These are phyloP conservation scores for Drosophila neutralis DNA, from an alignment of 2,888 invertebrate genomes.

Conservation along the genomic window DNA sequence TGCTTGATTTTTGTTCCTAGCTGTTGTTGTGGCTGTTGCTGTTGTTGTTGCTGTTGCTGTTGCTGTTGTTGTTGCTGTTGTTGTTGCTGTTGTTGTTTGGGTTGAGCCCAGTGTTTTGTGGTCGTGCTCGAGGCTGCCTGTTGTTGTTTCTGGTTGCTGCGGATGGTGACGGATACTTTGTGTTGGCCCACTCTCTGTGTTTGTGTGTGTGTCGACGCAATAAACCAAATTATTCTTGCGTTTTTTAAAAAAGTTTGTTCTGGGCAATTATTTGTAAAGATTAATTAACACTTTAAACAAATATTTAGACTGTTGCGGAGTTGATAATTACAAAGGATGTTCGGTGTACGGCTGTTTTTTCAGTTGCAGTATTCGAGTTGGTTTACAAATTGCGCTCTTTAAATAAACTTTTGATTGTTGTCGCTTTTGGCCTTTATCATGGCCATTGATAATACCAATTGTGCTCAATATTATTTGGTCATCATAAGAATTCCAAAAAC, in stretches of 20 bases:
- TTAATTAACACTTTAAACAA: constrained; percentile 80
- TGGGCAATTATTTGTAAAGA: constrained; percentile 76
- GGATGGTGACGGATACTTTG: constrained; percentile 51
- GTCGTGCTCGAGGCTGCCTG: constrained; percentile 35
- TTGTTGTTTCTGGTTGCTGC: constrained; percentile 30
- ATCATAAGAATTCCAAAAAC: not conserved
- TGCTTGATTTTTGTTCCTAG: constrained; percentile 25
- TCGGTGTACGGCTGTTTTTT: constrained; percentile 6
- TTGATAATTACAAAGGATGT: constrained; percentile 68
- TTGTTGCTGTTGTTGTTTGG: constrained; percentile 24
- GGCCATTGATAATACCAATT: not conserved
- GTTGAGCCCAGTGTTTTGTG: constrained; percentile 55
- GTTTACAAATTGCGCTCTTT: constrained; percentile 4
- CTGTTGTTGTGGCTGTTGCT: constrained; percentile 5
- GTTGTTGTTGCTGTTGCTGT: constrained; percentile 27
- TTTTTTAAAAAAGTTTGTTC: constrained; percentile 75
- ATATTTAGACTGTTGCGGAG: constrained; percentile 69
- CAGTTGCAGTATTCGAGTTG: constrained; percentile 1
- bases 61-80: not conserved
- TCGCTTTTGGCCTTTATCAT: not conserved
- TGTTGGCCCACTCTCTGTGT: constrained; percentile 8
- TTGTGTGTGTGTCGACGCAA: constrained; percentile 45
- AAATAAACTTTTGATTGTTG: not conserved
- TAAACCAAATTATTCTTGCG: constrained; percentile 79
- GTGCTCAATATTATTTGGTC: not conserved